These are phyloP conservation scores for Streblospio benedicti DNA, from an alignment of 1,140 invertebrate genomes.

Conservation along the genomic window DNA sequence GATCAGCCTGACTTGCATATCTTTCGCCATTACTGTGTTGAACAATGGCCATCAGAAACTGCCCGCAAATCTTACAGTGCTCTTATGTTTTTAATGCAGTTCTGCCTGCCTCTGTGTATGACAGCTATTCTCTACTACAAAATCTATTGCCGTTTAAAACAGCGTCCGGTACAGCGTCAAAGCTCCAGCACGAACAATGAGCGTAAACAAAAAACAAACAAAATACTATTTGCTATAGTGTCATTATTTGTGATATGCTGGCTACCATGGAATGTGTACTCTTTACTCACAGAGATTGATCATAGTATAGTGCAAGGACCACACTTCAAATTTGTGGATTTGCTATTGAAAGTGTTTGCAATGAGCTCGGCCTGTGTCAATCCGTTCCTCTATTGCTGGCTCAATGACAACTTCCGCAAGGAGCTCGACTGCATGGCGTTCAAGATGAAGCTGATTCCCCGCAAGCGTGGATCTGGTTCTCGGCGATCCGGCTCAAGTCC, in stretches of 20 bases:
- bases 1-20: constrained; percentile 21
- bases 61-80: constrained; percentile 29
- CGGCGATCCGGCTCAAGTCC: too few species aligned
- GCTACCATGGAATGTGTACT: constrained; percentile 42
- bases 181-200: background rate
- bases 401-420: constrained; percentile 51
- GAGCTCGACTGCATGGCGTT: constrained; percentile 28
- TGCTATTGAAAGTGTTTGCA: constrained; percentile 44
- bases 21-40: constrained; percentile 32
- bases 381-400: constrained; percentile 66
- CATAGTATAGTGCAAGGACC: constrained; percentile 12
- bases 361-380: constrained; percentile 75
- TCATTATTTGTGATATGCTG: constrained; percentile 81
- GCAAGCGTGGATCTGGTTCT: too few species aligned
- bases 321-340: constrained; percentile 34
- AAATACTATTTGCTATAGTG: constrained; percentile 94
- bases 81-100: constrained; percentile 36
- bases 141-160: constrained; percentile 34
- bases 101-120: constrained; percentile 33
- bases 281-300: constrained; percentile 31
- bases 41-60: constrained; percentile 30
- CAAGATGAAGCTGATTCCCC: constrained; percentile 1
- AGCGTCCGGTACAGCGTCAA: constrained; percentile 18
- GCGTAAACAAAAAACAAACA: constrained; percentile 62
- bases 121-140: constrained; percentile 34